Conservation (phyloP, 2,888 invertebrate genomes). For the Branchellion lobata region DNA sequence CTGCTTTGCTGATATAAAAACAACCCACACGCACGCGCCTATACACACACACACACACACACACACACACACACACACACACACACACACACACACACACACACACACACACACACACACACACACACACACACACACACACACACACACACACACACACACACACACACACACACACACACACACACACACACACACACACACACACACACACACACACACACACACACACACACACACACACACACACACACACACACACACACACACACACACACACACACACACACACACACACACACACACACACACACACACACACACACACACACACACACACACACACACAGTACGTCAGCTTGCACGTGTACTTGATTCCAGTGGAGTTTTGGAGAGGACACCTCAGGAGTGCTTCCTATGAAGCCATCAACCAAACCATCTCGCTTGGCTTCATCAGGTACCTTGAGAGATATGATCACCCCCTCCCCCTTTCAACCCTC, state of each 20-base stretch:
- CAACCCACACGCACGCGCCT: too few relatives aligned
- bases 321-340: neutral
- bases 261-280: neutral
- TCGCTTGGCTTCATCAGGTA: constrained; percentile 65
- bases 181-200: neutral
- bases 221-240: neutral
- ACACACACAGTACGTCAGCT: constrained; percentile 62
- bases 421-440: constrained; percentile 63
- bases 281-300: neutral
- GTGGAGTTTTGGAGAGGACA: constrained; percentile 64
- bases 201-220: neutral
- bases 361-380: constrained; percentile 65
- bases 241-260: neutral
- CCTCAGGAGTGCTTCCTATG: constrained; percentile 64
- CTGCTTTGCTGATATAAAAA: too few relatives aligned
- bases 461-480: too few relatives aligned
- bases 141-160: neutral
- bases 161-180: neutral
- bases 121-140: neutral
- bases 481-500: neutral
- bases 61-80: too few relatives aligned
- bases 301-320: neutral
- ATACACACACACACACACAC: too few relatives aligned
- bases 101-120: neutral
- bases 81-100: too few relatives aligned